phyloP scores from a whole-genome alignment of 2,797 vertebrate genomes.

The Lacerta bilineata region DNA sequence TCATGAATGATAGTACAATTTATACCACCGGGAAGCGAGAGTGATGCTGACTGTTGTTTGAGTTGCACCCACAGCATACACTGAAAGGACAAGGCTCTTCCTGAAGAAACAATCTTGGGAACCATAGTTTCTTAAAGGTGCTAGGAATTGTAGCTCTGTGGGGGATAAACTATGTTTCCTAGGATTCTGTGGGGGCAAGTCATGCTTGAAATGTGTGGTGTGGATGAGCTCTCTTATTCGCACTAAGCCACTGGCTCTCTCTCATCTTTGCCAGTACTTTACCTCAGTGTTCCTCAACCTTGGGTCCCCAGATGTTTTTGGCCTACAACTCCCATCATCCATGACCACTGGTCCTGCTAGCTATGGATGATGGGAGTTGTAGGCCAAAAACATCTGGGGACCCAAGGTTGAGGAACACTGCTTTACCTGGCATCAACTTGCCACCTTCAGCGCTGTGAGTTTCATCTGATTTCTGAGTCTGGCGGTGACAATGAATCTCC shows the following conservation, averaged over 20 bases:
- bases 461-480: not conserved
- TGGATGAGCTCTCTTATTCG: not conserved
- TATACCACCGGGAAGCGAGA: not conserved
- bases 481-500: no score
- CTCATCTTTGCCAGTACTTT: not conserved
- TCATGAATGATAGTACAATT: slow-evolving; percentile 40
- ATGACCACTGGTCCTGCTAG: no score
- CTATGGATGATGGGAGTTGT: no score
- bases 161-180: not conserved
- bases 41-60: not conserved
- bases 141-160: not conserved
- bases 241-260: not conserved
- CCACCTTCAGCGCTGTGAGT: not conserved
- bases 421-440: not conserved
- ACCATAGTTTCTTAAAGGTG: no score
- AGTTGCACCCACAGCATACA: not conserved
- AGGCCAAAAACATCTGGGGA: no score
- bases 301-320: no score
- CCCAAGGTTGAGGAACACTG: no score
- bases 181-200: not conserved
- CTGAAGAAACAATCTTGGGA: no score
- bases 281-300: no score
- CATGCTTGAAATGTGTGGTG: not conserved
- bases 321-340: no score
- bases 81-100: no score